Conservation (phyloP, 2,888 invertebrate genomes). For the Lasioglossum pauxillum region DNA sequence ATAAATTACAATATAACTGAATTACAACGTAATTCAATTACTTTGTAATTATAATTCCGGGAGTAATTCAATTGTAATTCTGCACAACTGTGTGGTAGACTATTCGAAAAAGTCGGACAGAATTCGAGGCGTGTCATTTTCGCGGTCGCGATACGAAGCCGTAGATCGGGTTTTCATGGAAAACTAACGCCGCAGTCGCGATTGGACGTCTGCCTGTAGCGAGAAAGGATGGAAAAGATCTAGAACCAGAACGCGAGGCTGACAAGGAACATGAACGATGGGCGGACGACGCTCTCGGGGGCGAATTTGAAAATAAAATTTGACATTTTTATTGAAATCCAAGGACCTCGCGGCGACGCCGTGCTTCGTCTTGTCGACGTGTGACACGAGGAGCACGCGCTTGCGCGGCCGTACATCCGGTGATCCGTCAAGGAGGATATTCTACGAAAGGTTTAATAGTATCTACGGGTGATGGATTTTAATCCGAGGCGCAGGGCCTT, state of each 20-base stretch:
- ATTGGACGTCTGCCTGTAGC: conserved; percentile 12
- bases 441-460: conserved; percentile 51
- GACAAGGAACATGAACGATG: conserved; percentile 72
- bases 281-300: conserved; percentile 48
- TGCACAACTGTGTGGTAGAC: too few species aligned
- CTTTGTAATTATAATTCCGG: too few species aligned
- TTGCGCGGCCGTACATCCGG: not conserved
- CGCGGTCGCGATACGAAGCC: not conserved
- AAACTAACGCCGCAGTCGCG: conserved; percentile 17
- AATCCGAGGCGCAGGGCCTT: conserved; percentile 44
- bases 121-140: not conserved
- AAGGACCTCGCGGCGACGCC: conserved; percentile 46
- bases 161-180: conserved; percentile 22
- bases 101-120: too few species aligned
- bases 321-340: conserved; percentile 78
- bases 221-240: conserved; percentile 23
- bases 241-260: conserved; percentile 22
- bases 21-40: too few species aligned
- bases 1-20: too few species aligned
- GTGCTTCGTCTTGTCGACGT: conserved; percentile 39
- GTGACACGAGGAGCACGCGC: conserved; percentile 26
- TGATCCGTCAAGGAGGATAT: conserved; percentile 27
- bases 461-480: conserved; percentile 63
- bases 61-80: too few species aligned
- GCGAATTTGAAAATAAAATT: conserved; percentile 76